These are phyloP conservation scores for Alosa alosa DNA, from an alignment of 2,113 vertebrate genomes.

Conservation along the genomic window DNA sequence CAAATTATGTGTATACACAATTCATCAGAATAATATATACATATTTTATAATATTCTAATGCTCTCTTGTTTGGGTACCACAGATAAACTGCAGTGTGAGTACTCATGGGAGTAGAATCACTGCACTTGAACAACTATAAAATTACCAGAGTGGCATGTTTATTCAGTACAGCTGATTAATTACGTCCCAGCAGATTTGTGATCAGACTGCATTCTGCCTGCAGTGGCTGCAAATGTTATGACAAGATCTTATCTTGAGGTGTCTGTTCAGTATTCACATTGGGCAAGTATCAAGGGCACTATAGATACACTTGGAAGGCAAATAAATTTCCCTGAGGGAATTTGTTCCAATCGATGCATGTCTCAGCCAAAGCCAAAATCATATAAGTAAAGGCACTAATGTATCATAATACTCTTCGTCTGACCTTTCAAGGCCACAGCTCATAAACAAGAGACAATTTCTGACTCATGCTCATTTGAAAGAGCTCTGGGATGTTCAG, in stretches of 20 bases:
- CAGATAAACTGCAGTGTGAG: not conserved
- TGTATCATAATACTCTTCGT: not conserved
- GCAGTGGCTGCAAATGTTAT: not conserved
- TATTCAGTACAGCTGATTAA: not conserved
- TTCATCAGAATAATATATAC: not conserved
- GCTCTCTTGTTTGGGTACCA: not conserved
- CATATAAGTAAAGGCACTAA: not conserved
- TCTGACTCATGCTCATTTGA: not conserved
- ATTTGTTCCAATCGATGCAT: not conserved
- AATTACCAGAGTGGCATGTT: slow-evolving; percentile 3
- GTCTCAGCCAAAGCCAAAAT: not conserved
- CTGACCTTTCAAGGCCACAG: not conserved
- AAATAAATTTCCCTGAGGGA: not conserved
- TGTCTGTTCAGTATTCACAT: not conserved
- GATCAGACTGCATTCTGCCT: not conserved
- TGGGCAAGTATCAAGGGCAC: not conserved
- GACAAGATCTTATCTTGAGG: not conserved
- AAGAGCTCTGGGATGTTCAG: not conserved
- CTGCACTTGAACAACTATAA: not conserved
- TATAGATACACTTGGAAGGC: not conserved
- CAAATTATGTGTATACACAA: not conserved
- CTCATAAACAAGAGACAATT: not conserved
- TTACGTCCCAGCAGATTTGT: not conserved
- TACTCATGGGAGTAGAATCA: not conserved
- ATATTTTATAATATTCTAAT: not conserved